Evolutionary conservation across 2,113 vertebrate genomes (phyloP), one percentile per base, ranked within the genome.

Genomic region (Laticauda laticaudata): DNA sequence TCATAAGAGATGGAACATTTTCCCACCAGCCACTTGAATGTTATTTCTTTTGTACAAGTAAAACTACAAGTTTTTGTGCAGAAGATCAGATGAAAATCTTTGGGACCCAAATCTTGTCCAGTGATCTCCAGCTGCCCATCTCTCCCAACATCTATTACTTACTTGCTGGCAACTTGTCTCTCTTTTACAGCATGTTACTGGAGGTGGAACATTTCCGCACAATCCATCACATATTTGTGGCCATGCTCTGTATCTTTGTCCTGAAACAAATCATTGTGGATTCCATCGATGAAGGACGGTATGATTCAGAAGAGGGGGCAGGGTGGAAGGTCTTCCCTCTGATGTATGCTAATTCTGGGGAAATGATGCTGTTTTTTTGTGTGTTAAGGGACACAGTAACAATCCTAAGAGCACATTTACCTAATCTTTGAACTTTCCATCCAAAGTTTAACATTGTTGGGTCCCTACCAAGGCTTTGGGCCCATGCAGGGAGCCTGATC

Each of bases 191-290:
- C 53, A 98, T 98, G 45, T 96, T 99, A 93, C 98, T 99, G 97
- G 98, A 98, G 95, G 98, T 98, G 93, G 98, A 96, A 92, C 98
- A 99, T 95, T 98, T 99, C 96, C 97, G 97, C 53, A 98, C 98
- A 92, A 98, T 99, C 97, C 98, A 98, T 96, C 98, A 99, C 97
- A 98, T 99, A 97, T 99, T 99, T 95, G 94, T 98, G 0, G 98
- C 98, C 0, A 95, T 98, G 3, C 96, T 99, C 1, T 96, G 98
- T 59, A 96, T 99, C 94, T 98, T 98, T 95, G 97, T 97, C 81
- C 93, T 98, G 92, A 98, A 98, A 96, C 98, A 98, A 3, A 88
- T 98, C 92, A 96, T 97, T 61, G 98, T 9, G 48, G 48, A 51
- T 51, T 51, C 48, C 48, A 51, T 51, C 48, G 8, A 51, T 1